Evolutionary conservation across 2,797 vertebrate species (phyloP), one percentile per base, ranked within the genome.

Genomic region (Centropyge bicolor): DNA sequence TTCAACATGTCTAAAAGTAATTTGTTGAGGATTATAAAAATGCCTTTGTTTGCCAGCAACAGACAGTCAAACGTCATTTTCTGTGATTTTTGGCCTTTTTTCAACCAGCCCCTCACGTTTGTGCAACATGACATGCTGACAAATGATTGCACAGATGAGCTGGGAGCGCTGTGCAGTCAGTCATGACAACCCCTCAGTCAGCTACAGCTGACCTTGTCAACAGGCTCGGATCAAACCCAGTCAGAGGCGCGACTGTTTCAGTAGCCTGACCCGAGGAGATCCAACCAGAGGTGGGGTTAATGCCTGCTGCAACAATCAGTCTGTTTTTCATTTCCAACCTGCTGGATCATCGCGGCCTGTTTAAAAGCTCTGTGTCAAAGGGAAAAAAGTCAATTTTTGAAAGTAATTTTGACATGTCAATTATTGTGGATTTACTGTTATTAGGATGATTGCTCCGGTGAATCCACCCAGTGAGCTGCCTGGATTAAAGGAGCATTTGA

Each of bases 401-500:
- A 76, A 83, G 86, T 82, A 56, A 90, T 91, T 92, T 85, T 91
- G 88, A 92, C 83, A 86, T 81, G 80, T 90, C 88, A 90, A 93
- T 93, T 92, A 93, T 84, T 80, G 82, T 63, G 89, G 88, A 93
- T 94, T 94, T 93, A 91, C 85, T 89, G 85, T 90, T 87, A 93
- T 93, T 92, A 92, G 80, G 80, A 87, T 88, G 86, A 92, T 93
- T 89, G 89, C 88, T 69, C 48, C 74, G 52, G 77, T 83, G 85
- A 89, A 92, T 92, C 86, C 81, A 66, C 91, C 94, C 92, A 90
- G 85, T 95, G 90, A 95, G 90, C 82, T 64, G 43, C 70, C 27
- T 8, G 86, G 84, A 83, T 87, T 92, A 86, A 86, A 91, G 84
- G 73, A 82, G 68, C 67, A n/a, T 80, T 85, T 89, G 79, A 90